Base-by-base conservation (phyloP, 1,140 invertebrate genomes). In the Trachymyrmex cornetzi region DNA sequence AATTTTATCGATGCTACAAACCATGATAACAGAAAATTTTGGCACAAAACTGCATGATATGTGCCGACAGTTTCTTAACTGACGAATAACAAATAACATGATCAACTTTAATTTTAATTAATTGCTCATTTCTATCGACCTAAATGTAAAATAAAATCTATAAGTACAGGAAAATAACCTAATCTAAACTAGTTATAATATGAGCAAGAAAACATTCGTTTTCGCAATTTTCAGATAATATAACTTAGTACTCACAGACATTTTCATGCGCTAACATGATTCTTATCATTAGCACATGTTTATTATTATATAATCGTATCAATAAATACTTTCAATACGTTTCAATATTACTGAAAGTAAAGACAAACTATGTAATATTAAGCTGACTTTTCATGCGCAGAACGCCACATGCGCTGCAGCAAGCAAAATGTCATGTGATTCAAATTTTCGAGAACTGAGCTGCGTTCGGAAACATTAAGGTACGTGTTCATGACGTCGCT, bases 41-140 rank as follows among this genome's bases (percentile, higher is more conserved):
- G 90, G 81, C 12, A 71, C 22, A 27, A 89, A 86, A 34, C 87
- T 77, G 84, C 92, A 94, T 93, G 90, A 72, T 75, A 85, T 30
- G 71, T 91, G 92, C 72, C 87, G 86, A 82, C 87, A 89, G 48
- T 91, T 85, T 81, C 77, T 93, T 30, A 86, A 57, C 44, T 92
- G 57, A 72, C 77, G 84, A 53, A 93, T 66, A 87, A 91, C 53
- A 84, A 92, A 92, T 94, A 95, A 86, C 94, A 95, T 95, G 88
- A 88, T 95, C 44, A 93, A 2, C 7, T 38, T 67, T 38, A 67
- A 61, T 38, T 7, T 48, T 67, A 80, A 67, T 67, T 14, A 67
- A 38, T 7, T 48, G 27, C 2, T 82, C 24, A 50, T 22, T 50
- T 50, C 24, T 38, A 63, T 75, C 38, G 16, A 81, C 14, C 44